phyloP scores from a whole-genome alignment of 35 echinoderm and acorn worm genomes.

The Stichopus chloronotus region DNA sequence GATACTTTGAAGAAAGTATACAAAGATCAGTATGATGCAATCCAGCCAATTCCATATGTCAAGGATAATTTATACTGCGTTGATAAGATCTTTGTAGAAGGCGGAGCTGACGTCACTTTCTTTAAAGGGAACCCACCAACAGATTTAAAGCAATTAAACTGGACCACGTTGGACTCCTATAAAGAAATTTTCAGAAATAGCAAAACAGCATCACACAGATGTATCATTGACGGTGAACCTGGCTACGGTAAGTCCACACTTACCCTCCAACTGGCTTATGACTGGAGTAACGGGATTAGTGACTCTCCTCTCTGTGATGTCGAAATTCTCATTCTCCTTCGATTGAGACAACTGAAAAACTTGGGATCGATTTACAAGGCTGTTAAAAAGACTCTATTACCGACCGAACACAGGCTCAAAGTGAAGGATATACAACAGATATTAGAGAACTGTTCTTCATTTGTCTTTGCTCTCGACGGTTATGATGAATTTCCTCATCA shows the following conservation, averaged over 20 bases:
- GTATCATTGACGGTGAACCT: background rate
- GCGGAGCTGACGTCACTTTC: background rate
- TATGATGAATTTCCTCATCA: slow-evolving; percentile 18
- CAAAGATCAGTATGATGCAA: background rate
- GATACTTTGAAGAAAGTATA: background rate
- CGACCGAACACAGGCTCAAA: background rate
- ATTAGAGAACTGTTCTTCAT: background rate
- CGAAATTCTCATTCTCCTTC: background rate
- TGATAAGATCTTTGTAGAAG: background rate
- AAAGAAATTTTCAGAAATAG: background rate
- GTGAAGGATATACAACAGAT: background rate
- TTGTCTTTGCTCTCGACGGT: background rate
- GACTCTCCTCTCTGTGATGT: background rate
- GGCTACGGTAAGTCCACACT: background rate
- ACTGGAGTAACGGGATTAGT: background rate
- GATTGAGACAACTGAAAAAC: background rate
- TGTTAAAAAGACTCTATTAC: background rate
- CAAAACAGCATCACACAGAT: background rate
- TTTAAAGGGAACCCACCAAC: background rate
- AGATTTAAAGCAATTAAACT: background rate
- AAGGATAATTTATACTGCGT: background rate
- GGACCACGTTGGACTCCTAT: background rate
- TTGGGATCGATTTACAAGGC: slow-evolving; percentile 14
- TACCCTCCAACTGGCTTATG: background rate
- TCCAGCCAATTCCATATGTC: background rate